A percentile compares a stretch with the other conserved stretches of the same genome.
Evolutionary conservation across 2,113 vertebrate species (phyloP).

Genomic region (Vulpes lagopus): DNA sequence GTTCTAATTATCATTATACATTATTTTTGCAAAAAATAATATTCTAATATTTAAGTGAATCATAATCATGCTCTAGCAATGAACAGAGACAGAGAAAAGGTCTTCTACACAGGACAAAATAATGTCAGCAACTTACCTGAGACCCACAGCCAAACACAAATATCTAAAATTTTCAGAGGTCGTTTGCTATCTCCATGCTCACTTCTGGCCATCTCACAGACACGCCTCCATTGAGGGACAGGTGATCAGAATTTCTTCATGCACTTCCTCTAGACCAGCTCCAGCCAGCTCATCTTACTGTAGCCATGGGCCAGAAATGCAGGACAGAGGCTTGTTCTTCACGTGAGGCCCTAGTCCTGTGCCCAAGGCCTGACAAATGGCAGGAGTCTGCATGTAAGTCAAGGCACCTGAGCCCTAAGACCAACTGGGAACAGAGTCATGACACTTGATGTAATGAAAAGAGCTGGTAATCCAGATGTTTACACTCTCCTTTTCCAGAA

Average conservation of each 20-base stretch:
- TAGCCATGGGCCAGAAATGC: not conserved
- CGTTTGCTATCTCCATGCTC: not conserved
- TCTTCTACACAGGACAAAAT: not conserved
- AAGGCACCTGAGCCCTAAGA: not conserved
- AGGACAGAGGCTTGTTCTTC: not conserved
- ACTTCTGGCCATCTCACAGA: not conserved
- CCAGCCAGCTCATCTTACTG: not conserved
- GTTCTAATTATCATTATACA: not conserved
- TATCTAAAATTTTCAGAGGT: not conserved
- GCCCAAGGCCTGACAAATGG: not conserved
- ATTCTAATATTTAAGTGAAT: not conserved
- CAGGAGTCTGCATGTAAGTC: not conserved
- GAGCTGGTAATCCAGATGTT: not conserved
- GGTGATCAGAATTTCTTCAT: not conserved
- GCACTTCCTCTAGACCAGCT: not conserved
- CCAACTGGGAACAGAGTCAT: not conserved
- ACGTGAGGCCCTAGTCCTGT: not conserved
- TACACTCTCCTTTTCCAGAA: not conserved
- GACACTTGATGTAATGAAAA: not conserved
- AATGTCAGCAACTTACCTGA: not conserved
- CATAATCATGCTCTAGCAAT: constrained; percentile 19
- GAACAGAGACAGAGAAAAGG: not conserved
- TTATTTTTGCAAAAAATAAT: constrained; percentile 24
- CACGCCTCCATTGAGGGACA: not conserved
- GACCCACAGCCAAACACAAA: not conserved